phyloP scores from a whole-genome alignment of 2,888 invertebrate species.

The Nezara viridula region DNA sequence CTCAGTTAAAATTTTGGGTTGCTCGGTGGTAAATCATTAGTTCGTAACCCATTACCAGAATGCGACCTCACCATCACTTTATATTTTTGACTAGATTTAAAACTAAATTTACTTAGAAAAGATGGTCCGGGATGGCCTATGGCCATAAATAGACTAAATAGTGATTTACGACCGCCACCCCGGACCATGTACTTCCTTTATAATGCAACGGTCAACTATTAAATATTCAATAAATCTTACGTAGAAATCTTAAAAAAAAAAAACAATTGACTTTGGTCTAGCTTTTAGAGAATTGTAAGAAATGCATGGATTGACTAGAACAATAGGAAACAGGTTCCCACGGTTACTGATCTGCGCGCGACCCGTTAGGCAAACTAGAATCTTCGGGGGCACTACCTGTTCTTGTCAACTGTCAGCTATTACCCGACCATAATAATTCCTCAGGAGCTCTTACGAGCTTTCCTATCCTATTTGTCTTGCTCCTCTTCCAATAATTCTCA shows the following conservation, averaged over 20 bases:
- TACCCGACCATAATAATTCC: not conserved
- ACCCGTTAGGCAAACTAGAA: not conserved
- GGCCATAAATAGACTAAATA: too few relatives aligned
- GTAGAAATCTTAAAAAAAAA: not conserved
- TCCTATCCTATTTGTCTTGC: not conserved
- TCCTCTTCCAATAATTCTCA: not conserved
- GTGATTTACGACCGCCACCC: too few relatives aligned
- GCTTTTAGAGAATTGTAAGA: not conserved
- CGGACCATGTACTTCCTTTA: too few relatives aligned
- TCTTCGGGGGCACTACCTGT: not conserved
- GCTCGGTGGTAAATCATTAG: too few relatives aligned
- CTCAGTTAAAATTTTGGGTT: too few relatives aligned
- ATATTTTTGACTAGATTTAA: too few relatives aligned
- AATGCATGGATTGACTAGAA: not conserved
- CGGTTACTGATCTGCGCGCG: not conserved
- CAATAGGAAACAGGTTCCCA: constrained; percentile 22
- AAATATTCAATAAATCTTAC: too few relatives aligned
- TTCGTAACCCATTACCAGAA: too few relatives aligned
- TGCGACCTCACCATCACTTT: too few relatives aligned
- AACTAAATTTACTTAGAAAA: too few relatives aligned
- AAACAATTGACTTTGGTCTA: not conserved
- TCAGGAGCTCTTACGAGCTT: not conserved
- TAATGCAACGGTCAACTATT: too few relatives aligned
- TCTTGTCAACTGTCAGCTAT: constrained; percentile 38
- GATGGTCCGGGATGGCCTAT: too few relatives aligned